phyloP scores from a whole-genome alignment of 1,140 invertebrate species.

The Drosophila funebris region DNA sequence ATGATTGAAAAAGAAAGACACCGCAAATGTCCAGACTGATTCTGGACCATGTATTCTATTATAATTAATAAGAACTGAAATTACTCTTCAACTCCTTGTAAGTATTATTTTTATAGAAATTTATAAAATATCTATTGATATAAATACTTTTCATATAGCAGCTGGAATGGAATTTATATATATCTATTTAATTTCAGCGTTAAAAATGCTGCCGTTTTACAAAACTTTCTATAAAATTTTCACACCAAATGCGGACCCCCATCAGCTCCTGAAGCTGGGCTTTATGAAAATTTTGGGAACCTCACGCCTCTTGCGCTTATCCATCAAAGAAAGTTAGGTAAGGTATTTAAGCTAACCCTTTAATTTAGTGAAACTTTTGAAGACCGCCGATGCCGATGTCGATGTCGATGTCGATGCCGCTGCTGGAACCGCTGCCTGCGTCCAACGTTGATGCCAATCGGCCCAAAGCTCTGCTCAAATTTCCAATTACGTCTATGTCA shows the following conservation, averaged over 20 bases:
- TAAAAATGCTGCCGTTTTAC: neutral
- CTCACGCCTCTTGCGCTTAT: slow-evolving; percentile 62
- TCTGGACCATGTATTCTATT: too few species aligned
- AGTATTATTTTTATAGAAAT: too few species aligned
- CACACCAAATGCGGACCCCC: slow-evolving; percentile 47
- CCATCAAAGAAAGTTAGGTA: slow-evolving; percentile 75
- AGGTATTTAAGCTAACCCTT: slow-evolving; percentile 72
- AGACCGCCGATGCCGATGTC: slow-evolving; percentile 59
- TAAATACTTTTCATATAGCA: too few species aligned
- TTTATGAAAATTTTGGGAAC: slow-evolving; percentile 10
- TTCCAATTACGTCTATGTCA: slow-evolving; percentile 83
- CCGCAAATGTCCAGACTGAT: too few species aligned
- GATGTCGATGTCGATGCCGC: slow-evolving; percentile 19
- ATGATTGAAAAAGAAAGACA: too few species aligned
- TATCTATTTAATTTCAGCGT: neutral
- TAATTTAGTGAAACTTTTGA: slow-evolving; percentile 81
- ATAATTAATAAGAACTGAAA: too few species aligned
- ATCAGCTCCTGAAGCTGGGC: slow-evolving; percentile 21
- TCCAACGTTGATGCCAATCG: slow-evolving; percentile 37
- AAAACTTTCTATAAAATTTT: slow-evolving; percentile 67
- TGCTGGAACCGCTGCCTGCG: slow-evolving; percentile 14
- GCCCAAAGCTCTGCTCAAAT: slow-evolving; percentile 77
- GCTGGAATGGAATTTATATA: neutral
- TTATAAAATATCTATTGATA: too few species aligned
- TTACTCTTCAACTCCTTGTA: too few species aligned